Conservation (phyloP, 2,888 invertebrate species). For the Busseola fusca region DNA sequence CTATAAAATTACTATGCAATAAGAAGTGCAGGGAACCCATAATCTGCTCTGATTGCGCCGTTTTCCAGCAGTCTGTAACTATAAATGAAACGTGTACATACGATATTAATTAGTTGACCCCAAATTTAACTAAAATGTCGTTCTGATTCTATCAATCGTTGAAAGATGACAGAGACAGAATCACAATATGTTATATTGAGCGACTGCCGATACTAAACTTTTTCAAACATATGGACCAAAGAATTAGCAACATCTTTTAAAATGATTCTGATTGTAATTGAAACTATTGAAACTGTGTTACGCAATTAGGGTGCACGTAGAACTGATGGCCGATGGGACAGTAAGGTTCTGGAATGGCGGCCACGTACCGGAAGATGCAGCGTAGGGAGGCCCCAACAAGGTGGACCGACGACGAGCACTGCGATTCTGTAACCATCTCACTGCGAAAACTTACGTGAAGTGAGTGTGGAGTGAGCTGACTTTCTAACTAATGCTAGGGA, state of each 20-base stretch:
- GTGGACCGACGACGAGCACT: too few species aligned
- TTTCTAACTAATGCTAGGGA: too few species aligned
- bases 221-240: neutral
- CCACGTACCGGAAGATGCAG: too few species aligned
- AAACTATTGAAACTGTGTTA: too few species aligned
- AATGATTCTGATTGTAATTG: neutral
- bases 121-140: neutral
- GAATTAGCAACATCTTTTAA: neutral
- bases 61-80: neutral
- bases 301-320: too few species aligned
- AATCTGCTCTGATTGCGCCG: constrained; percentile 3
- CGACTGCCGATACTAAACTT: neutral
- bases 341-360: too few species aligned
- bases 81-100: neutral
- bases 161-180: neutral
- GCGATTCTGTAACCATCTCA: too few species aligned
- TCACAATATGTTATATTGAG: neutral
- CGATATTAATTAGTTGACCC: neutral
- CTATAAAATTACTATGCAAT: constrained; percentile 63
- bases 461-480: too few species aligned
- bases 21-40: constrained; percentile 16
- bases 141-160: neutral
- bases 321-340: too few species aligned
- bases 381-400: too few species aligned
- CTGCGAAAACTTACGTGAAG: too few species aligned